These are phyloP conservation scores for Cyphomyrus plagiostoma DNA, from an alignment of 2,113 vertebrate genomes.

Conservation along the genomic window DNA sequence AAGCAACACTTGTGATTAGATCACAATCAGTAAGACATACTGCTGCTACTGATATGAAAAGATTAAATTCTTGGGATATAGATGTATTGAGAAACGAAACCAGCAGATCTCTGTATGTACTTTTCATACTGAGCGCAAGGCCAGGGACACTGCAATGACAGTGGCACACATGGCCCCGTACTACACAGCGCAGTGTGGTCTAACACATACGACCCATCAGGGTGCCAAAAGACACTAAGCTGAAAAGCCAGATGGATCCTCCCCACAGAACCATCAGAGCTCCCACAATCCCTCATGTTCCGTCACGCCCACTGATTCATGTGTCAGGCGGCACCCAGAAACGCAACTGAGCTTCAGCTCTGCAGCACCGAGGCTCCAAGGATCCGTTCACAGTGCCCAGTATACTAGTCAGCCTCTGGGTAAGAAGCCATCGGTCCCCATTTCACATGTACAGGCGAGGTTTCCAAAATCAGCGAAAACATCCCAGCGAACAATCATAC, in stretches of 20 bases:
- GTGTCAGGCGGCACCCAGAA: background rate
- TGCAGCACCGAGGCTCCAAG: background rate
- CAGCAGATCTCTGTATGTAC: background rate
- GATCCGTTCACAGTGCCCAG: background rate
- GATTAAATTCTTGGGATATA: background rate
- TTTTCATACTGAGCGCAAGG: background rate
- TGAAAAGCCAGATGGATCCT: background rate
- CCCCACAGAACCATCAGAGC: background rate
- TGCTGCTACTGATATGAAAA: background rate
- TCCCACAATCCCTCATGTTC: slow-evolving; percentile 7
- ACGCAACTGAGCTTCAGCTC: background rate
- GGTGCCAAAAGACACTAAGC: background rate
- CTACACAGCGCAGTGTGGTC: background rate
- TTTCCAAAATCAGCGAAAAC: background rate
- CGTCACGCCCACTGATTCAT: background rate
- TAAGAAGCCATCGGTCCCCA: background rate
- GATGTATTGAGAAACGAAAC: background rate
- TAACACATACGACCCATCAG: background rate
- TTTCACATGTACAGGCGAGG: background rate
- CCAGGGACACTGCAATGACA: background rate
- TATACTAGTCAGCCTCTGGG: background rate
- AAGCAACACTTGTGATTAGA: background rate
- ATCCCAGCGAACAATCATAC: background rate
- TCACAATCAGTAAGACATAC: background rate
- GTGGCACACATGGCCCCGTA: background rate